phyloP scores from a whole-genome alignment of 2,113 vertebrate genomes.

The Thalassarche chlororhynchos region DNA sequence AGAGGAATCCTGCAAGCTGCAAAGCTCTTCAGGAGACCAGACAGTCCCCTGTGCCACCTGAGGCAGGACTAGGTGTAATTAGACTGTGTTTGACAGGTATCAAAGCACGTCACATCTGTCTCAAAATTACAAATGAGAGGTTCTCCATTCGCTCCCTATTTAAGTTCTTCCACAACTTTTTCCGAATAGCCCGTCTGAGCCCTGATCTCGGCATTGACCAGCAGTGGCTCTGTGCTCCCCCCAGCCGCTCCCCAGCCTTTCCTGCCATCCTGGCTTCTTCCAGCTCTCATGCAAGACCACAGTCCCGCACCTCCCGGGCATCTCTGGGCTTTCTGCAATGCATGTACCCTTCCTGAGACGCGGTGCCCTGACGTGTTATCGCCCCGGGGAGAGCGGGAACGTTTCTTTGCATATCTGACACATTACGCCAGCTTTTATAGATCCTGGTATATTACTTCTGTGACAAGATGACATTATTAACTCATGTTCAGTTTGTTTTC shows the following conservation, averaged over 20 bases:
- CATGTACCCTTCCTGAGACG: rapidly evolving
- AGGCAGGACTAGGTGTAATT: rapidly evolving
- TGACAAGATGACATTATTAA: not conserved
- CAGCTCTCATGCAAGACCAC: rapidly evolving
- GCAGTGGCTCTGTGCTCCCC: not conserved
- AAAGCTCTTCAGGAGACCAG: rapidly evolving
- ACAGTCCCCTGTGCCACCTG: not conserved
- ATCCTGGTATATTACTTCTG: rapidly evolving
- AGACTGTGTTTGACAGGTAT: not conserved
- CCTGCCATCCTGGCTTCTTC: rapidly evolving
- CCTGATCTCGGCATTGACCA: rapidly evolving
- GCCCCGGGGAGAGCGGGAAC: not conserved
- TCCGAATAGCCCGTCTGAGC: rapidly evolving
- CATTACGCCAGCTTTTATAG: rapidly evolving
- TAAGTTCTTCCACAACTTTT: not conserved
- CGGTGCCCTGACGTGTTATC: rapidly evolving
- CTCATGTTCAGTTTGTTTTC: not conserved
- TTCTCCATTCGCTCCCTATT: rapidly evolving
- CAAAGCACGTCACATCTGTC: not conserved
- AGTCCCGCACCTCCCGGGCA: rapidly evolving
- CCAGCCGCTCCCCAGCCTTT: rapidly evolving
- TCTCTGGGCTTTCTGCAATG: rapidly evolving
- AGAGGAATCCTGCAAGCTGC: not conserved
- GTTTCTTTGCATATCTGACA: rapidly evolving
- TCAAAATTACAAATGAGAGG: not conserved